A percentile compares a stretch with the other conserved stretches of the same genome.
phyloP scores from a whole-genome alignment of 1,140 invertebrate species.

The Cyphomyrmex costatus region DNA sequence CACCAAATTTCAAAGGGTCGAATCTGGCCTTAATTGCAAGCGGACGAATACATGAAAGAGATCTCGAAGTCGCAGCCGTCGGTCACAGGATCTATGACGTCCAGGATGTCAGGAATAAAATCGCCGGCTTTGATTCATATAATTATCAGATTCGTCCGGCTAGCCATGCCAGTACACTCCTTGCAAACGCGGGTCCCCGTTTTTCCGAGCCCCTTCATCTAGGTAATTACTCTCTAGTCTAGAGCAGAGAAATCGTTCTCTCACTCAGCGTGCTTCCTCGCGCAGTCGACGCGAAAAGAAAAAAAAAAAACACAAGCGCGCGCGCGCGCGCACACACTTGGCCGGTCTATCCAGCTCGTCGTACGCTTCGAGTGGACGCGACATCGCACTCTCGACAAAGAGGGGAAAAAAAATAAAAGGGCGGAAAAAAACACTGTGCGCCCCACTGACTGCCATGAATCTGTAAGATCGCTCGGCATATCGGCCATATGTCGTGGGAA shows the following conservation, averaged over 20 bases:
- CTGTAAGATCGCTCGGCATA: conserved; percentile 65
- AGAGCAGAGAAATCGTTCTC: conserved; percentile 12
- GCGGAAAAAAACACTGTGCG: conserved; percentile 31
- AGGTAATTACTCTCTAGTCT: conserved; percentile 53
- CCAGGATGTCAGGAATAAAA: conserved; percentile 28
- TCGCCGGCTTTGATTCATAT: conserved; percentile 43
- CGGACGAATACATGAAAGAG: not conserved
- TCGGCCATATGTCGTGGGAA: conserved; percentile 65
- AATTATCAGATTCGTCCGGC: conserved; percentile 3
- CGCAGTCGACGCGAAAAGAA: conserved; percentile 24
- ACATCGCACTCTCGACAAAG: conserved; percentile 5
- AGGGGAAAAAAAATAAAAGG: conserved; percentile 20
- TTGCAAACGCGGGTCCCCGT: not conserved
- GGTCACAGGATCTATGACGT: not conserved
- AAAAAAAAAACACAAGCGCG: too few species aligned
- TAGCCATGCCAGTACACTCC: not conserved
- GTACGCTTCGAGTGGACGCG: conserved; percentile 55
- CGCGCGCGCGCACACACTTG: not conserved
- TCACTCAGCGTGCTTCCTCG: not conserved
- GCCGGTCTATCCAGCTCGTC: conserved; percentile 15
- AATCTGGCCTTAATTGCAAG: conserved; percentile 3
- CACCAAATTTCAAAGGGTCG: conserved; percentile 33
- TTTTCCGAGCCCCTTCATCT: conserved; percentile 43
- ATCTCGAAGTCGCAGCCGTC: not conserved
- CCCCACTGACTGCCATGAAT: conserved; percentile 51